Conservation (phyloP, 2,888 invertebrate genomes). For the Mactromeris polynyma region DNA sequence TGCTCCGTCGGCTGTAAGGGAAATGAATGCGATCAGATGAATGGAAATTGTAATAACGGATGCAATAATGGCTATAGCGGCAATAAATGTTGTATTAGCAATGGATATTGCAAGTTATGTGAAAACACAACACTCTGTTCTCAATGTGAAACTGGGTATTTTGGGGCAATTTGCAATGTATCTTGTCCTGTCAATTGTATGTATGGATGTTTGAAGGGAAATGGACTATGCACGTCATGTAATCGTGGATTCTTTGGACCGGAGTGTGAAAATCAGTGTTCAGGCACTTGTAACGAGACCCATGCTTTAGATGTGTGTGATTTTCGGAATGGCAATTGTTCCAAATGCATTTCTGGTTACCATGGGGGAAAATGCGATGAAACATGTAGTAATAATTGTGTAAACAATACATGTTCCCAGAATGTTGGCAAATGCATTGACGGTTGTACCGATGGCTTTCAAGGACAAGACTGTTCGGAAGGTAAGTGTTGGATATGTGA, state of each 20-base stretch:
- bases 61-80: too few relatives aligned
- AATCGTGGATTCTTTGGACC: neutral
- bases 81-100: too few relatives aligned
- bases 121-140: too few relatives aligned
- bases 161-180: too few relatives aligned
- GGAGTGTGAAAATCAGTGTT: neutral
- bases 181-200: too few relatives aligned
- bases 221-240: neutral
- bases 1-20: too few relatives aligned
- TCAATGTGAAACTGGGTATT: too few relatives aligned
- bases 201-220: too few relatives aligned
- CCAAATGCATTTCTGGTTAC: neutral
- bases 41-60: too few relatives aligned
- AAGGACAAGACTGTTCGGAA: neutral
- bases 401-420: slow-evolving; percentile 31
- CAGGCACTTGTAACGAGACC: neutral
- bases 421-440: neutral
- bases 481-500: neutral
- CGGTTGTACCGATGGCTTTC: neutral
- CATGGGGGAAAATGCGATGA: neutral
- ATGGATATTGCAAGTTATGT: too few relatives aligned
- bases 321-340: neutral
- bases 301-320: neutral
- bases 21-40: too few relatives aligned
- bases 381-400: neutral